Percentiles rank a stretch among this genome's conserved stretches.
Evolutionary conservation across 2,888 invertebrate genomes (phyloP).

Genomic region (Euphydryas editha): DNA sequence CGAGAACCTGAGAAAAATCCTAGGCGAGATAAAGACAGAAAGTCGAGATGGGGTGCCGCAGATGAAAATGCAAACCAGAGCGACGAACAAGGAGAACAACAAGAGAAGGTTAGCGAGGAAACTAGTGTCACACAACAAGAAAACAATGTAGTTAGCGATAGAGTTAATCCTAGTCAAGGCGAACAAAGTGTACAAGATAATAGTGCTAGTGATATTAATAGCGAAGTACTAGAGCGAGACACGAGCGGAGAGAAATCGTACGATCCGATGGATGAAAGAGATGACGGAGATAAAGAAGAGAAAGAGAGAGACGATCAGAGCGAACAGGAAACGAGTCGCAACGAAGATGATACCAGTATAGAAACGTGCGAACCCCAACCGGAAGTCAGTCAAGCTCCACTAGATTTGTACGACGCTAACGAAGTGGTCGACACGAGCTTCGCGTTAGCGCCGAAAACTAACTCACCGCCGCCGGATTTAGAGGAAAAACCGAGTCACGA

Average conservation of each 20-base stretch:
- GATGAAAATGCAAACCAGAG: slow-evolving; percentile 50
- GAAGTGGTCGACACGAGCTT: slow-evolving; percentile 67
- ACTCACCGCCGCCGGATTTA: slow-evolving; percentile 14
- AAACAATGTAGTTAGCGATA: slow-evolving; percentile 15
- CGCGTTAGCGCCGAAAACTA: slow-evolving; percentile 39
- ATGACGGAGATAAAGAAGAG: not conserved
- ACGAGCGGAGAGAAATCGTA: slow-evolving; percentile 12
- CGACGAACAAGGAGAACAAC: slow-evolving; percentile 17
- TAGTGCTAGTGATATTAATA: slow-evolving; percentile 27
- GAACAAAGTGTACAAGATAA: slow-evolving; percentile 29
- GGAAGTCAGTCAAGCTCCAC: slow-evolving; percentile 23
- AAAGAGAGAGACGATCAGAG: slow-evolving; percentile 7
- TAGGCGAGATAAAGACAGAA: slow-evolving; percentile 69
- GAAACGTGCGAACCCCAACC: slow-evolving; percentile 29
- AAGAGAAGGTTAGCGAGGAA: slow-evolving; percentile 12
- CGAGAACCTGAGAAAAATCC: slow-evolving; percentile 49
- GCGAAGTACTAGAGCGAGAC: slow-evolving; percentile 13
- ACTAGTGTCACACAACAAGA: slow-evolving; percentile 40
- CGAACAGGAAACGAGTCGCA: slow-evolving; percentile 6
- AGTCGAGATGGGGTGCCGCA: slow-evolving; percentile 75
- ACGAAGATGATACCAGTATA: slow-evolving; percentile 18
- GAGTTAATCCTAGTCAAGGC: slow-evolving; percentile 29
- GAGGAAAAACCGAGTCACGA: slow-evolving; percentile 17
- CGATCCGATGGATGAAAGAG: slow-evolving; percentile 12
- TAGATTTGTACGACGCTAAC: slow-evolving; percentile 60